Evolutionary conservation across 2,797 vertebrate genomes (phyloP).

Genomic region (Brachyalestes nurse): DNA sequence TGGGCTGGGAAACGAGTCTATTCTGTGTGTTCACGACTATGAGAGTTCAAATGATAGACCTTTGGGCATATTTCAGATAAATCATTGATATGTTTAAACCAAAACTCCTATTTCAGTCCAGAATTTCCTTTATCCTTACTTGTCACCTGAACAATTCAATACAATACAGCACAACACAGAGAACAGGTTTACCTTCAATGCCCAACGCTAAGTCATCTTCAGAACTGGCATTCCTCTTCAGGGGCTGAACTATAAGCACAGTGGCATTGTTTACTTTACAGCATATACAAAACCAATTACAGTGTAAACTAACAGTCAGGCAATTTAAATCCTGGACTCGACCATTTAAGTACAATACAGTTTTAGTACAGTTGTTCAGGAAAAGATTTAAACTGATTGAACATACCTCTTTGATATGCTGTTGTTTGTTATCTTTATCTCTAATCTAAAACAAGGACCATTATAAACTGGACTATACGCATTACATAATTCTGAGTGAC

Average conservation of each 20-base stretch:
- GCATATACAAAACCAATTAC: slow-evolving; percentile 21
- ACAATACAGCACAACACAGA: slow-evolving; percentile 20
- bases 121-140: slow-evolving; percentile 27
- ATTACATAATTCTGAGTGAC: background rate
- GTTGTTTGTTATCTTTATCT: slow-evolving; percentile 8
- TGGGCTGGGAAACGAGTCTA: background rate
- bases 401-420: slow-evolving; percentile 11
- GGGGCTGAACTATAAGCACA: slow-evolving; percentile 54
- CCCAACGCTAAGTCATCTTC: slow-evolving; percentile 72
- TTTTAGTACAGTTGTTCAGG: background rate
- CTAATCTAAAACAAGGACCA: background rate
- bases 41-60: slow-evolving; percentile 13
- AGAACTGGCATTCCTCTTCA: slow-evolving; percentile 57
- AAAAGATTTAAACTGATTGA: slow-evolving; percentile 10
- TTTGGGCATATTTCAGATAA: slow-evolving; percentile 3
- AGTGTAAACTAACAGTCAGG: slow-evolving; percentile 25
- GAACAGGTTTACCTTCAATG: slow-evolving; percentile 70
- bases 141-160: slow-evolving; percentile 41
- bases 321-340: background rate
- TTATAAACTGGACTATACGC: background rate
- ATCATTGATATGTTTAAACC: slow-evolving; percentile 22
- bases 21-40: background rate
- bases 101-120: slow-evolving; percentile 14
- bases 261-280: slow-evolving; percentile 36
- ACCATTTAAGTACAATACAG: slow-evolving; percentile 21